phyloP scores from a whole-genome alignment of 2,113 vertebrate genomes.

The Haemorhous mexicanus region DNA sequence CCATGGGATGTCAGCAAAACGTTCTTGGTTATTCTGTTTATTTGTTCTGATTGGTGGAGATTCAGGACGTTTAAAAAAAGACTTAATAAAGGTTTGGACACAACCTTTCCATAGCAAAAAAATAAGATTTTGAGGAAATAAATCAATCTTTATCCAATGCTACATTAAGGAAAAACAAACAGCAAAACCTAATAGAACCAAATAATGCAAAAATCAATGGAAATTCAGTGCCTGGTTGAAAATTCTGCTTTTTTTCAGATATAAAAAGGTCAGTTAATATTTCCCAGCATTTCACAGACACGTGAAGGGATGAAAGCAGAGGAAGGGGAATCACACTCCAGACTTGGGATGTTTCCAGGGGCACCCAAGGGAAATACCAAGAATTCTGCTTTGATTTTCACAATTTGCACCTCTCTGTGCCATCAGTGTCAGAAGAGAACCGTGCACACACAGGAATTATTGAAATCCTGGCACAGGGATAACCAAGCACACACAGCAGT shows the following conservation, averaged over 20 bases:
- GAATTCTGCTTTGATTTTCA: neutral
- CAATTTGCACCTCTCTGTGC: neutral
- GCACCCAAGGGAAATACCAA: rapidly evolving
- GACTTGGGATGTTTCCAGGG: neutral
- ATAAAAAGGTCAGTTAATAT: neutral
- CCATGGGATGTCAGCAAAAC: neutral
- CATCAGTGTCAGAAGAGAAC: rapidly evolving
- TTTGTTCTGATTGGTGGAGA: neutral
- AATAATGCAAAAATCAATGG: neutral
- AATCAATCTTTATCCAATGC: neutral
- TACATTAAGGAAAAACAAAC: neutral
- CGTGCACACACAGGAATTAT: rapidly evolving
- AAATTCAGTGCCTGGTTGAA: neutral
- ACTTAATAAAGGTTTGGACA: neutral
- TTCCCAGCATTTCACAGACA: neutral
- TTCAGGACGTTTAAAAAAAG: neutral
- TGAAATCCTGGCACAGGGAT: rapidly evolving
- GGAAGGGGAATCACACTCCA: neutral
- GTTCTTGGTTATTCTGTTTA: neutral
- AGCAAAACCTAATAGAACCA: neutral
- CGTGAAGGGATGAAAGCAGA: rapidly evolving
- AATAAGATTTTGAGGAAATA: neutral
- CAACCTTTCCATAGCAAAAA: neutral
- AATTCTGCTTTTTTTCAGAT: rapidly evolving
- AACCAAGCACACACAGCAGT: neutral